phyloP scores from a whole-genome alignment of 2,888 invertebrate species.

The Scaptomyza reducta region DNA sequence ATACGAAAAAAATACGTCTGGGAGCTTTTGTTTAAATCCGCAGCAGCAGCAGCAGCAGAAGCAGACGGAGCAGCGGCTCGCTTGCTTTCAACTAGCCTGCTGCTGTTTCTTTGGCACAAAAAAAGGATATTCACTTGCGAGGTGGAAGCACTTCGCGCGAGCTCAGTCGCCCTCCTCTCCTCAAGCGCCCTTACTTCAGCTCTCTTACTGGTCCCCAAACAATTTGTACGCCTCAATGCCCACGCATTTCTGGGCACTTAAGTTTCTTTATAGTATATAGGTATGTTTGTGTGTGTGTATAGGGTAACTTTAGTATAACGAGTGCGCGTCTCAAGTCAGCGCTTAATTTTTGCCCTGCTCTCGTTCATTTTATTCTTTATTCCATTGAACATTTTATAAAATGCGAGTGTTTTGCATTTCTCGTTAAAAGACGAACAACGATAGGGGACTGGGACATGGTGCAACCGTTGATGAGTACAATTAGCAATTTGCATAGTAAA shows the following conservation, averaged over 20 bases:
- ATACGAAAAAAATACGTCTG: conserved; percentile 59
- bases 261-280: conserved; percentile 63
- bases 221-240: conserved; percentile 76
- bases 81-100: conserved; percentile 2
- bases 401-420: conserved; percentile 77
- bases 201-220: conserved; percentile 66
- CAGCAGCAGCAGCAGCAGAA: conserved; percentile 19
- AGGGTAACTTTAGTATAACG: conserved; percentile 22
- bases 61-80: conserved; percentile 10
- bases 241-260: conserved; percentile 76
- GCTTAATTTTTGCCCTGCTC: conserved; percentile 60
- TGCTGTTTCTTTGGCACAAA: conserved; percentile 15
- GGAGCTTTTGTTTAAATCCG: conserved; percentile 73
- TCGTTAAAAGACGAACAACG: conserved; percentile 51
- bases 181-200: conserved; percentile 1
- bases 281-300: conserved; percentile 1
- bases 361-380: conserved; percentile 55
- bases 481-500: conserved; percentile 78
- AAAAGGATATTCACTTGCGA: conserved; percentile 34
- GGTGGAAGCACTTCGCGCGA: conserved; percentile 28
- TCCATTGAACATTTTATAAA: conserved; percentile 75
- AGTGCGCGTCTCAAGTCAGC: conserved; percentile 42
- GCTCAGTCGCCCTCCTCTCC: background rate
- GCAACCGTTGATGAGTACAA: conserved; percentile 70
- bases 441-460: conserved; percentile 4